These are phyloP conservation scores for Neodon shergylaensis DNA, from an alignment of 2,113 vertebrate genomes.

Conservation along the genomic window DNA sequence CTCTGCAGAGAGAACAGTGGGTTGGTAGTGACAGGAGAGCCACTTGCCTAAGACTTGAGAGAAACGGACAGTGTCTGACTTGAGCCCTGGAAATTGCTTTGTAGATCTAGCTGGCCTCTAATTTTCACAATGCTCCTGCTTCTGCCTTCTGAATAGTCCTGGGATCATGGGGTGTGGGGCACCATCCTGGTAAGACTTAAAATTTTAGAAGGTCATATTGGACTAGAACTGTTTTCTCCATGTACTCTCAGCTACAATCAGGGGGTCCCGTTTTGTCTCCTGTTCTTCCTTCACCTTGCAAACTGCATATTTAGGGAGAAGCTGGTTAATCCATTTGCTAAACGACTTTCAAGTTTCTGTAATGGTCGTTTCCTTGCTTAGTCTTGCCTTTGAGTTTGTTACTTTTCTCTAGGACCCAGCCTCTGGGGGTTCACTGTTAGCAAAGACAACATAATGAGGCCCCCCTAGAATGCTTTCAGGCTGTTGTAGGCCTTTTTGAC, in stretches of 20 bases:
- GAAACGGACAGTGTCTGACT: neutral
- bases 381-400: slow-evolving; percentile 1
- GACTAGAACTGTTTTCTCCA: neutral
- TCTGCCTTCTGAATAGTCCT: neutral
- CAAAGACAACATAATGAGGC: neutral
- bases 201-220: neutral
- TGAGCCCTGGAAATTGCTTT: neutral
- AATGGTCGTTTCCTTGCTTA: neutral
- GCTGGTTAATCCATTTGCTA: slow-evolving; percentile 22
- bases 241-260: neutral
- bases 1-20: neutral
- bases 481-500: neutral
- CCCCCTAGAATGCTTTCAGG: neutral
- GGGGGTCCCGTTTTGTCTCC: neutral
- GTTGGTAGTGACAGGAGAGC: neutral
- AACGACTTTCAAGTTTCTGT: neutral
- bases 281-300: neutral
- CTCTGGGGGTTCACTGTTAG: neutral
- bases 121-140: neutral
- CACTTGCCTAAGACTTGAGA: neutral
- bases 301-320: neutral
- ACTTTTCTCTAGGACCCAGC: neutral
- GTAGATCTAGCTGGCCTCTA: neutral
- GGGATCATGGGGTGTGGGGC: neutral
- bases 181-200: neutral